Percentiles rank a stretch among this genome's conserved stretches.
Conservation (phyloP, 2,797 vertebrate genomes). For the Sebastolobus altivelis region DNA sequence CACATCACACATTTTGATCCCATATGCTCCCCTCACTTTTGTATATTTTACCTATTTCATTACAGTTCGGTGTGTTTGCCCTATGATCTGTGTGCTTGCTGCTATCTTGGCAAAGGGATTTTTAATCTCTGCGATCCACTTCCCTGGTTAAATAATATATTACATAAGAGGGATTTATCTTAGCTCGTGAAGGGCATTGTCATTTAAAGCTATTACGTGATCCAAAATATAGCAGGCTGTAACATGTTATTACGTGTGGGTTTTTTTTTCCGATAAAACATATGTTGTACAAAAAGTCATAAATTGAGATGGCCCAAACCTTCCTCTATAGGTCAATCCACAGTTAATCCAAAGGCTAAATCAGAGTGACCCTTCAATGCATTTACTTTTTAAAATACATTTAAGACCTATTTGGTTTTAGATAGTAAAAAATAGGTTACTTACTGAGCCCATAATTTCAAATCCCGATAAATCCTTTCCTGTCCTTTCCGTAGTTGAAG, state of each 20-base stretch:
- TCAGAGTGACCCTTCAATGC: neutral
- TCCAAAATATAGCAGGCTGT: neutral
- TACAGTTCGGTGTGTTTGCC: neutral
- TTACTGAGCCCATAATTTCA: slow-evolving; percentile 54
- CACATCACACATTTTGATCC: neutral
- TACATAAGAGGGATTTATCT: slow-evolving; percentile 64
- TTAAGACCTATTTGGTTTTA: slow-evolving; percentile 10
- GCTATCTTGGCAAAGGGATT: slow-evolving; percentile 36
- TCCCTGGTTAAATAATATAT: slow-evolving; percentile 60
- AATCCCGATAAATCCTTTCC: slow-evolving; percentile 56
- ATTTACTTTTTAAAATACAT: neutral
- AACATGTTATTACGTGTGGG: neutral
- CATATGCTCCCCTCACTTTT: neutral
- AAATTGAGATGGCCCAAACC: neutral
- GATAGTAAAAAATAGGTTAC: slow-evolving; percentile 39
- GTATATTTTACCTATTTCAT: neutral
- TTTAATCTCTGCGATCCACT: slow-evolving; percentile 50
- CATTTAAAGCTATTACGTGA: slow-evolving; percentile 24
- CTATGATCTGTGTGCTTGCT: slow-evolving; percentile 26
- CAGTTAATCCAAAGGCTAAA: neutral
- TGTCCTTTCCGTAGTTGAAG: slow-evolving; percentile 54
- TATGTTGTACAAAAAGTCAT: neutral
- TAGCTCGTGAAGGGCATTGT: slow-evolving; percentile 31
- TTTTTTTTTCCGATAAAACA: neutral
- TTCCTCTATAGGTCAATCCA: neutral